A percentile compares a stretch with the other conserved stretches of the same genome.
phyloP scores from a whole-genome alignment of 2,797 vertebrate genomes.

The Merluccius polli region DNA sequence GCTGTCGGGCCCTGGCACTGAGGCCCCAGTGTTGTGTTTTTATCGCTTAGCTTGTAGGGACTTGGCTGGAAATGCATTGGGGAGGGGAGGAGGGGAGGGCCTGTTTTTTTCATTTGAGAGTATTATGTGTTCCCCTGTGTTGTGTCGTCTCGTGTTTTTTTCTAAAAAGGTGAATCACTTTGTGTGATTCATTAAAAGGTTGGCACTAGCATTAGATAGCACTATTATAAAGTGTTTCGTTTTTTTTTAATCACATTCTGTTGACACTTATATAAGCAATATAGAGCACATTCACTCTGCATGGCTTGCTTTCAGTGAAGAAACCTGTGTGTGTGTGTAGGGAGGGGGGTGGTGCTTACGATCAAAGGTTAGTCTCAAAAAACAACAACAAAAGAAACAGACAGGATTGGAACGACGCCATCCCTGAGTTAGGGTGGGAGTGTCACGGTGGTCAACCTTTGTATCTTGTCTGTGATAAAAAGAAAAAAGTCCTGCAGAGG shows the following conservation, averaged over 20 bases:
- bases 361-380: constrained; percentile 42
- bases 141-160: background rate
- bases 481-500: constrained; percentile 46
- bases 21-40: background rate
- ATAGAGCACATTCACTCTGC: background rate
- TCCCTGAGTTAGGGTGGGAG: constrained; percentile 34
- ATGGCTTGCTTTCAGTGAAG: background rate
- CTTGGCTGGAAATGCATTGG: background rate
- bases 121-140: background rate
- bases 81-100: background rate
- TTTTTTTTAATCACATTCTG: background rate
- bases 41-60: background rate
- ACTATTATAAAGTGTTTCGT: background rate
- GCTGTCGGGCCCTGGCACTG: constrained; percentile 31
- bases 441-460: constrained; percentile 46
- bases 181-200: background rate
- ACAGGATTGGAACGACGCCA: constrained; percentile 32
- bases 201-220: background rate
- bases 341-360: constrained; percentile 27
- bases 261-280: background rate
- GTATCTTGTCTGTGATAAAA: constrained; percentile 51
- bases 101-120: background rate
- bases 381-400: background rate
- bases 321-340: constrained; percentile 9
- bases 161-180: background rate